Percentiles rank a stretch among this genome's conserved stretches.
These are phyloP conservation scores for Meandrusa payeni DNA, from an alignment of 2,888 invertebrate genomes.

Conservation along the genomic window DNA sequence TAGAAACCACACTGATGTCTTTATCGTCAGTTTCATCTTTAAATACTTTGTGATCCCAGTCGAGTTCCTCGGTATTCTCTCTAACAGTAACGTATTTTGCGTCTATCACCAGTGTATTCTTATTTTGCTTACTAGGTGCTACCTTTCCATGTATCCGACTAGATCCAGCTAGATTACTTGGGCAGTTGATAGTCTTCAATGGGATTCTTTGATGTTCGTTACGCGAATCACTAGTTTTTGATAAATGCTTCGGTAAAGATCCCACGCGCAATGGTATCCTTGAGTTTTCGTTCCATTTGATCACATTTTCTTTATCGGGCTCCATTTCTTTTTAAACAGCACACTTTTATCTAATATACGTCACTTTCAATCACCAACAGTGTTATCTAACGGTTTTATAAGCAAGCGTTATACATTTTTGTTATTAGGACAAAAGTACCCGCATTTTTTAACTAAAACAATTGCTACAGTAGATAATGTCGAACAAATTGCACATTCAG, in stretches of 20 bases:
- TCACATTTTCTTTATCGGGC: constrained; percentile 50
- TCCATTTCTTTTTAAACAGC: no score
- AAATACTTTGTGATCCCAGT: constrained; percentile 47
- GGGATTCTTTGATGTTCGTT: constrained; percentile 38
- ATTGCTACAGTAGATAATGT: no score
- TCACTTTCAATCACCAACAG: no score
- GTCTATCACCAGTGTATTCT: constrained; percentile 24
- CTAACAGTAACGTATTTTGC: constrained; percentile 43
- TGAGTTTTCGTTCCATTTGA: constrained; percentile 33
- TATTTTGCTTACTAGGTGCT: constrained; percentile 26
- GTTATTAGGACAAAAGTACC: no score
- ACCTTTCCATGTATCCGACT: constrained; percentile 25
- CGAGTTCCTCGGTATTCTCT: constrained; percentile 38
- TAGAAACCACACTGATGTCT: constrained; percentile 33
- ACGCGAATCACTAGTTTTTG: constrained; percentile 28
- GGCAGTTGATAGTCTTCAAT: constrained; percentile 42
- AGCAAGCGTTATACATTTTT: no score
- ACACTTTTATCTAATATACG: no score
- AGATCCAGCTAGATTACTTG: constrained; percentile 30
- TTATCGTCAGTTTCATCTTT: constrained; percentile 34
- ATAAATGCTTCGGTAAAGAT: constrained; percentile 48
- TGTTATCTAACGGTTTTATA: no score
- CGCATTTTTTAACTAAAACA: no score
- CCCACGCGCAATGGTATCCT: constrained; percentile 56
- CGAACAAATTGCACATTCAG: no score